phyloP scores from a whole-genome alignment of 2,888 invertebrate species.

The Agrochola litura region DNA sequence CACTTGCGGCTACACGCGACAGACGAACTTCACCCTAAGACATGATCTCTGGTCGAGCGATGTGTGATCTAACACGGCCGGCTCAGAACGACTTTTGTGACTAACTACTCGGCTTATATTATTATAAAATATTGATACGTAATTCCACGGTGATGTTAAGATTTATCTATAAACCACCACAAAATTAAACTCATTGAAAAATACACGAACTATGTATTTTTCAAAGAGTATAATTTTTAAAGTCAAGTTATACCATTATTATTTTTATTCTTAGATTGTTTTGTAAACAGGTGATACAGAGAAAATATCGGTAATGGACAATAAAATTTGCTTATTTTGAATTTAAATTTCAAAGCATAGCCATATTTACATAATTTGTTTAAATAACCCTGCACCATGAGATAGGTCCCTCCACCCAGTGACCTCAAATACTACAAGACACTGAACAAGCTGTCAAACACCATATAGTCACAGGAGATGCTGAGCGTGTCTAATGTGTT shows the following conservation, averaged over 20 bases:
- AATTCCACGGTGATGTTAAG: neutral
- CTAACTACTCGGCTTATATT: conserved; percentile 56
- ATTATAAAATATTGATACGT: neutral
- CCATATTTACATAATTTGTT: neutral
- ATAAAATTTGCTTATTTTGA: conserved; percentile 15
- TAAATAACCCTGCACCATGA: conserved; percentile 7
- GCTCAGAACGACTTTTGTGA: neutral
- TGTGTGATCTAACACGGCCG: conserved; percentile 5
- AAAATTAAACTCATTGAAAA: neutral
- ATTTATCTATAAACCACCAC: neutral
- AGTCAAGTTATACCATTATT: neutral
- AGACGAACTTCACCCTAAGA: neutral
- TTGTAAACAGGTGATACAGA: neutral
- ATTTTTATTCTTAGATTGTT: neutral
- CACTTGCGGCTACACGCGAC: conserved; percentile 42
- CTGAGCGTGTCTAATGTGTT: conserved; percentile 8
- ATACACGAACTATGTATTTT: neutral
- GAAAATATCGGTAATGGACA: neutral
- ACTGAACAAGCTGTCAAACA: conserved; percentile 1
- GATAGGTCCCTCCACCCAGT: conserved; percentile 33
- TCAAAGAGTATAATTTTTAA: neutral
- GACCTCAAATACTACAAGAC: conserved; percentile 12
- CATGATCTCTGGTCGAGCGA: conserved; percentile 22
- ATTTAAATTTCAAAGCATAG: conserved; percentile 9
- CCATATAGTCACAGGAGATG: neutral